phyloP scores from a whole-genome alignment of 2,113 vertebrate genomes.

The Megaleporinus macrocephalus region DNA sequence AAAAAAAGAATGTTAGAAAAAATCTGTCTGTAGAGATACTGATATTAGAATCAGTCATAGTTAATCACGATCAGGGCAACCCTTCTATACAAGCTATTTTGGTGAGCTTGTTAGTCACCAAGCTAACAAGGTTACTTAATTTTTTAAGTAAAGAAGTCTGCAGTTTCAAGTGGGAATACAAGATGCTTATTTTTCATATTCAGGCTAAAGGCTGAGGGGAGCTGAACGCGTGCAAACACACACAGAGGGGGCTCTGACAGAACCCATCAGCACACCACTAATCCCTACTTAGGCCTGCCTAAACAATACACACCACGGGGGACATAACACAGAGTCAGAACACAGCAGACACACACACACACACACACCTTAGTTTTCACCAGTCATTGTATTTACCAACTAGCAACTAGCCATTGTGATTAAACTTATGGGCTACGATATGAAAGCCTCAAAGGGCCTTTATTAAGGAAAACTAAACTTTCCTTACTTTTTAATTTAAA shows the following conservation, averaged over 20 bases:
- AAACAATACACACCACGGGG: constrained; percentile 66
- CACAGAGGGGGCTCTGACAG: constrained; percentile 69
- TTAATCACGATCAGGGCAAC: no score
- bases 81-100: no score
- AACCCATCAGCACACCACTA: constrained; percentile 72
- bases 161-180: background rate
- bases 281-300: constrained; percentile 71
- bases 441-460: no score
- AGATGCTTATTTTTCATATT: background rate
- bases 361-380: constrained; percentile 23
- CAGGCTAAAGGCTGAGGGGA: background rate
- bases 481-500: no score
- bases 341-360: constrained; percentile 48
- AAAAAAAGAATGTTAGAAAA: no score
- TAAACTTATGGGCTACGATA: no score
- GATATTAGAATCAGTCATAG: no score
- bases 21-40: no score
- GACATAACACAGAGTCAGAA: constrained; percentile 49
- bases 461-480: no score
- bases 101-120: no score
- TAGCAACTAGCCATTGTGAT: background rate
- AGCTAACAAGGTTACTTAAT: no score
- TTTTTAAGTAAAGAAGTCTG: no score
- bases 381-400: background rate
- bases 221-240: constrained; percentile 33